Evolutionary conservation across 2,797 vertebrate genomes (phyloP), one percentile per base, ranked within the genome.

Genomic region (Salmo trutta): DNA sequence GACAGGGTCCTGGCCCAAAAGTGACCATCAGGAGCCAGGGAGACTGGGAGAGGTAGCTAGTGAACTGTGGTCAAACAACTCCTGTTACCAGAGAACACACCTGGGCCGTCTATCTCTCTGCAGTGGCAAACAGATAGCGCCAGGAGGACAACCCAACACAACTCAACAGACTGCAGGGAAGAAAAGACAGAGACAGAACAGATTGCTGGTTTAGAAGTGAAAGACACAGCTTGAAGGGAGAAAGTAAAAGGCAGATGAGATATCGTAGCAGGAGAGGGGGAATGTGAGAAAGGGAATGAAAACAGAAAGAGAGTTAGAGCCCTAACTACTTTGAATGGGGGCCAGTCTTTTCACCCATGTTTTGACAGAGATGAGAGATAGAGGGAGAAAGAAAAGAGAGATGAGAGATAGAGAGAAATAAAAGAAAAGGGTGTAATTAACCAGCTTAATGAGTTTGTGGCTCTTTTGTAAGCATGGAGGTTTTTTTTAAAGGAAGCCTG

Each of bases 371-470:
- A 88, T 84, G 87, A 83, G 85, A 83, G 85, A 89, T 86, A 84
- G 88, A 90, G 15, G 33, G 83, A 77, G 81, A 75, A 72, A 79
- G 53, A 81, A 73, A 94, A 95, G 93, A 84, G 83, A 91, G 86
- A 88, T 84, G 87, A 83, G 85, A 83, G 85, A 89, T 86, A 85
- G 88, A 90, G 83, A 76, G 81, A 76, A 71, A 79, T 59, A 78
- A 73, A 94, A 95, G 90, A 89, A 93, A 94, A 94, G 93, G 93
- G 90, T 91, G 89, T 97, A 98, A 98, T 98, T 98, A 97, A 99
- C 96, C 94, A 96, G 95, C 95, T 95, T 97, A 97, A 98, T 97
- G 96, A 98, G 96, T 97, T 96, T 95, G 90, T 93, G 92, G 91
- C 87, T 94, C 95, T 96, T 97, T 97, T 97, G 95, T 96, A 93